These are phyloP conservation scores for Lycorma delicatula DNA, from an alignment of 1,140 invertebrate genomes.

Conservation along the genomic window DNA sequence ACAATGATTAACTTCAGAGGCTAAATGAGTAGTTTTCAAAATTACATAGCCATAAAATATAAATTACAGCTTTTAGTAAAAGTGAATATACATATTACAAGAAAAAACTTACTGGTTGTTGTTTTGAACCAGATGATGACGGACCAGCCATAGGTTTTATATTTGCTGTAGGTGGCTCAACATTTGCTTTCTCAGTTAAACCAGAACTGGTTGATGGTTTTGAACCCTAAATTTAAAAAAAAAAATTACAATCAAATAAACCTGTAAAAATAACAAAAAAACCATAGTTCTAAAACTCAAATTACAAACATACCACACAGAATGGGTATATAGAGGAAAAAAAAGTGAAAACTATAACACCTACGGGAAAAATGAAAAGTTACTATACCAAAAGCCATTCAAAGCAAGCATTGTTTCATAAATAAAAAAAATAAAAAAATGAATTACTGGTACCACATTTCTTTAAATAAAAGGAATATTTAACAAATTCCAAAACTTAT, in stretches of 20 bases:
- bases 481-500: no score
- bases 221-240: constrained; percentile 41
- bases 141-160: constrained; percentile 87
- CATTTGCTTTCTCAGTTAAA: constrained; percentile 55
- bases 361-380: no score
- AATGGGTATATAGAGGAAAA: no score
- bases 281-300: not conserved
- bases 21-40: constrained; percentile 1
- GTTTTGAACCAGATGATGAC: constrained; percentile 35
- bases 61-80: no score
- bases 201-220: constrained; percentile 55
- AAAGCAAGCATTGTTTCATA: no score
- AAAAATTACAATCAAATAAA: not conserved
- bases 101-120: constrained; percentile 30
- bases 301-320: not conserved
- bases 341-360: not conserved
- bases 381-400: no score
- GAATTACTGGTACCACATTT: no score
- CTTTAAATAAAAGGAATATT: no score
- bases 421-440: no score
- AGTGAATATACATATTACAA: no score
- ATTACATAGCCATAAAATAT: not conserved
- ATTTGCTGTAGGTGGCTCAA: constrained; percentile 80
- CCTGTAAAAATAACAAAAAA: not conserved
- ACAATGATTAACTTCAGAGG: no score